These are phyloP conservation scores for Drosophila simulans DNA, from an alignment of 1,140 invertebrate species.

Conservation along the genomic window DNA sequence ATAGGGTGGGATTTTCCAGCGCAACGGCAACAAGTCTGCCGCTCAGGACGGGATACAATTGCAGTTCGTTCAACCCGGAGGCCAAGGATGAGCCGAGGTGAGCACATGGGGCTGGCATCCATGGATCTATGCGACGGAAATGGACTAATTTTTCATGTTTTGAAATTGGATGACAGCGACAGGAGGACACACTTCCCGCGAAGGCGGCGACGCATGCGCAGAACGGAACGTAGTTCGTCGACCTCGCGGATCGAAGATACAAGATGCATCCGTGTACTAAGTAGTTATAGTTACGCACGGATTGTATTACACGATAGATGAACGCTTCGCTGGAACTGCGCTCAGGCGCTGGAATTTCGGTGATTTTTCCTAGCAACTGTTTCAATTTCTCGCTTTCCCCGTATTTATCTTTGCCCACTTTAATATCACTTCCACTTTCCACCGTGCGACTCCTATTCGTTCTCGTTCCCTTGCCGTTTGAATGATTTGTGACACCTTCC, in stretches of 20 bases:
- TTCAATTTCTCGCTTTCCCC: conserved; percentile 55
- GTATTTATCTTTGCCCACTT: conserved; percentile 67
- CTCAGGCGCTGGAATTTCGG: conserved; percentile 5
- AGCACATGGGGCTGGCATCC: conserved; percentile 24
- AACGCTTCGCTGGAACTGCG: conserved; percentile 57
- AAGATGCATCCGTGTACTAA: conserved; percentile 54
- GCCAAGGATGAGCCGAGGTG: conserved; percentile 32
- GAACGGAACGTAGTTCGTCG: conserved; percentile 60
- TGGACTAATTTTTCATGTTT: conserved; percentile 74
- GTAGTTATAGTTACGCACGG: conserved; percentile 80
- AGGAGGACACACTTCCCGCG: conserved; percentile 35
- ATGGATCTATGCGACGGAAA: conserved; percentile 51
- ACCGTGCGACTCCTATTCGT: conserved; percentile 1
- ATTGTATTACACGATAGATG: conserved; percentile 69
- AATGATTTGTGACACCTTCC: conserved; percentile 78
- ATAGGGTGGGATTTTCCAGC: not conserved
- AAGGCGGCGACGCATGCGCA: conserved; percentile 54
- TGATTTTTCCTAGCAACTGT: conserved; percentile 78
- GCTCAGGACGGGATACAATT: conserved; percentile 38
- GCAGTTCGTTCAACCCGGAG: conserved; percentile 66
- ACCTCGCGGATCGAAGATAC: conserved; percentile 56
- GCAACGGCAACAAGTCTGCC: conserved; percentile 53
- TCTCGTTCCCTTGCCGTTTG: conserved; percentile 29
- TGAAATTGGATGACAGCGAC: conserved; percentile 69
- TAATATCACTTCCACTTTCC: conserved; percentile 75